Conservation (phyloP, 1,140 invertebrate genomes). For the Camponotus vicinus region DNA sequence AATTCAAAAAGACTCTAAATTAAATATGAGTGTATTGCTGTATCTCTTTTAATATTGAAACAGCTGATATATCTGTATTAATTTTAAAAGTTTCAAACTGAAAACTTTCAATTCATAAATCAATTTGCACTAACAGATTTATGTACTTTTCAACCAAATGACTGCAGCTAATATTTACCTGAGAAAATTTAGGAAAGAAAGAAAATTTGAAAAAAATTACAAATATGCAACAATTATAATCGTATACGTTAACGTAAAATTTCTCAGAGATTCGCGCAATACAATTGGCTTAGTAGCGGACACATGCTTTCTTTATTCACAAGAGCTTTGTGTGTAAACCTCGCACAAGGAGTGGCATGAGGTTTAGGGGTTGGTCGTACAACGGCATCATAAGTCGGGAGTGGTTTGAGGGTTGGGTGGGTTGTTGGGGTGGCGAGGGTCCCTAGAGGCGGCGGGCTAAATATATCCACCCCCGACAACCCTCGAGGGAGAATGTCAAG, state of each 20-base stretch:
- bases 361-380: conserved; percentile 82
- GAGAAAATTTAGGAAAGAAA: too few relatives aligned
- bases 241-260: neutral
- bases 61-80: neutral
- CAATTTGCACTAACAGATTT: neutral
- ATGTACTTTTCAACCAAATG: neutral
- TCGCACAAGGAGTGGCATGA: conserved; percentile 74
- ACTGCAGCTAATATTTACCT: neutral
- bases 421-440: conserved; percentile 80
- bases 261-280: conserved; percentile 6
- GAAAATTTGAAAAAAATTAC: neutral
- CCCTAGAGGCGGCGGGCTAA: conserved; percentile 86
- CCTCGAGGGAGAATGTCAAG: conserved; percentile 86
- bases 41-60: neutral
- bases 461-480: conserved; percentile 86
- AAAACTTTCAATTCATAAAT: neutral
- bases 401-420: conserved; percentile 81
- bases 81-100: neutral
- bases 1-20: neutral
- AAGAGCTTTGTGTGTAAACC: conserved; percentile 71
- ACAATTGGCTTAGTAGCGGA: conserved; percentile 52
- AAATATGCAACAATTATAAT: neutral
- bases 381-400: conserved; percentile 85
- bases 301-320: conserved; percentile 71
- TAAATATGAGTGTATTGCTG: neutral